These are phyloP conservation scores for Scolanthus callimorphus DNA, from an alignment of 92 coral and sea anemone species.

Conservation along the genomic window DNA sequence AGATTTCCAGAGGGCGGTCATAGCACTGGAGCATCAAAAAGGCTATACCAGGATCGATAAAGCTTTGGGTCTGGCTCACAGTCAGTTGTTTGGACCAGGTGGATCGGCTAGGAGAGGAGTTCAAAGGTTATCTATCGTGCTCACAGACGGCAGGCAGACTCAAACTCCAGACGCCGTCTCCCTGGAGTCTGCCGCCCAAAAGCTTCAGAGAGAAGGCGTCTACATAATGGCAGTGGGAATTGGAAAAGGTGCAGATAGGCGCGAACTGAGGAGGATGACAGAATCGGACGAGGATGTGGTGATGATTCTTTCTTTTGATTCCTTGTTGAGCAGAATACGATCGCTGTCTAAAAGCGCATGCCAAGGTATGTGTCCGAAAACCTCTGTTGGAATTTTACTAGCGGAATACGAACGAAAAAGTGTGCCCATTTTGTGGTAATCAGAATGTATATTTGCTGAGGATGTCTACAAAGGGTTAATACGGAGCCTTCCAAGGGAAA, in stretches of 20 bases:
- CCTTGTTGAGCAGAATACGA: slow-evolving; percentile 23
- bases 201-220: slow-evolving; percentile 61
- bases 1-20: slow-evolving; percentile 34
- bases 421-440: too few species aligned
- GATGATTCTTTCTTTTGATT: slow-evolving; percentile 27
- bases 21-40: slow-evolving; percentile 24
- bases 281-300: slow-evolving; percentile 50
- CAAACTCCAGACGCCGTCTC: slow-evolving; percentile 27
- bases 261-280: slow-evolving; percentile 51
- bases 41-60: slow-evolving; percentile 45
- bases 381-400: too few species aligned
- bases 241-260: slow-evolving; percentile 42
- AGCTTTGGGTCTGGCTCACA: slow-evolving; percentile 38
- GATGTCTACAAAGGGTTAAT: too few species aligned
- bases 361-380: too few species aligned
- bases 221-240: slow-evolving; percentile 60
- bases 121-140: slow-evolving; percentile 45
- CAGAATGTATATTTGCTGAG: too few species aligned
- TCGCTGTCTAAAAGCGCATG: slow-evolving; percentile 23
- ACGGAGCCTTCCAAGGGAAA: too few species aligned
- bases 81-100: slow-evolving; percentile 55
- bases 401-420: too few species aligned
- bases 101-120: slow-evolving; percentile 62
- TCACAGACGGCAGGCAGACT: slow-evolving; percentile 59
- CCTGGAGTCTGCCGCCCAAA: slow-evolving; percentile 39